Base-by-base conservation (phyloP, 2,888 invertebrate species). In the Leucoptera coffeella region DNA sequence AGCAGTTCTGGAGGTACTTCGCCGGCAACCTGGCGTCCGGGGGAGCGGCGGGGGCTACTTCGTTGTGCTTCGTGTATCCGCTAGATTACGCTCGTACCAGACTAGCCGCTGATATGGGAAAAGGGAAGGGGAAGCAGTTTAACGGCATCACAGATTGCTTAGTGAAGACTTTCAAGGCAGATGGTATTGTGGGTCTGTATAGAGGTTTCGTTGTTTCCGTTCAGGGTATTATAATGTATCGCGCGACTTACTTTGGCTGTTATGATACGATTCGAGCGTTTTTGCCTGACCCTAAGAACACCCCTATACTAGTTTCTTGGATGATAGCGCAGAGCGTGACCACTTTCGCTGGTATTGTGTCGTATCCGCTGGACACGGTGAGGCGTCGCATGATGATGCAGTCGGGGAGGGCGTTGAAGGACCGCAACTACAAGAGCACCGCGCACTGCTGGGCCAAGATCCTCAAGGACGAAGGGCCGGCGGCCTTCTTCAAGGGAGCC, bases 381-480 rank as follows among this genome's bases (percentile, higher is more conserved):
- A 79, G 94, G 43, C 80, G 96, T 65, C 83, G 95, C 50, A 90
- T 97, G 91, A 96, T 96, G 95, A 96, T 96, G 95, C 94, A 94
- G 69, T 93, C 93, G 31, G 91, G 91, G 21, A 77, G 83, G 38
- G 80, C 80, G 33, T 73, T 76, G 45, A 56, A 75, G 27, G 88
- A 92, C 37, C 77, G 89, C 33, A 62, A 81, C 44, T 94, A 93
- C 77, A 93, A 87, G 72, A 90, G 74, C 62, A 93, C 94, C 14
- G 54, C 85, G 20, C 89, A 96, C 57, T 95, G 95, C 69, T 91
- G 92, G 85, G 47, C 69, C 10, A 80, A 81, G 46, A 89, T 93
- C 46, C 60, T 83, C 41, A 78, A 78, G 45, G 69, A 74, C 20
- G 95, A 96, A 65, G 96, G 95, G 25, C 38, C 65, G 1, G 52